Evolutionary conservation across 2,113 vertebrate species (phyloP), one percentile per base, ranked within the genome.

Genomic region (Capricornis sumatraensis): DNA sequence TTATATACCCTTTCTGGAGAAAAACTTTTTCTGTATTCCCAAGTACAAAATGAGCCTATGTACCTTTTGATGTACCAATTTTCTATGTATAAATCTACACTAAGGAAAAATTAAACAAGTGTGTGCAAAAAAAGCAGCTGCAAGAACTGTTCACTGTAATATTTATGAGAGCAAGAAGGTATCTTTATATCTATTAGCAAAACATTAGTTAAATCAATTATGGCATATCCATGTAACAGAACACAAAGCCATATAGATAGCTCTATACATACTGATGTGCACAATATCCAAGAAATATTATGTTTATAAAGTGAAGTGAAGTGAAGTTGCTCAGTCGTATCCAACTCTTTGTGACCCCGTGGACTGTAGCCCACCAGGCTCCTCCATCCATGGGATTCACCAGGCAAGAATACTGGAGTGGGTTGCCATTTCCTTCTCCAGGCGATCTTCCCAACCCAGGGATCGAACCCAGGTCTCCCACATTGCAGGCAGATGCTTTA

Each of bases 41-140:
- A 89, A 89, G 55, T 83, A 76, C 33, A 94, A 87, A 93, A 84
- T 88, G 21, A 94, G 52, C 11, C 43, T 50, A 71, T 0, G 12
- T 85, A n/a, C 3, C 43, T 92, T 60, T 40, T 82, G 53, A 62
- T 81, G 14, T 60, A 85, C 45, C 17, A 53, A 81, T 85, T 82
- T 79, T 17, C 21, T 58, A 58, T 8, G 17, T 57, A 67, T 45
- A 64, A 88, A 84, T 33, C 52, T 90, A 55, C n/a, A 11, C 13
- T 40, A 62, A 71, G 47, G 74, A 83, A 95, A 97, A 90, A 30
- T 30, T 87, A 53, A 71, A 81, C 13, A 92, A 85, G n/a, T 67
- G 23, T 88, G 6, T 83, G 33, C 4, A 82, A 82, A 89, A 92
- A 89, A 60, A 88, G 43, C 71, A 79, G 28, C 15, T n/a, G 3